Evolutionary conservation across 2,113 vertebrate species (phyloP).

Genomic region (Theristicus caerulescens): DNA sequence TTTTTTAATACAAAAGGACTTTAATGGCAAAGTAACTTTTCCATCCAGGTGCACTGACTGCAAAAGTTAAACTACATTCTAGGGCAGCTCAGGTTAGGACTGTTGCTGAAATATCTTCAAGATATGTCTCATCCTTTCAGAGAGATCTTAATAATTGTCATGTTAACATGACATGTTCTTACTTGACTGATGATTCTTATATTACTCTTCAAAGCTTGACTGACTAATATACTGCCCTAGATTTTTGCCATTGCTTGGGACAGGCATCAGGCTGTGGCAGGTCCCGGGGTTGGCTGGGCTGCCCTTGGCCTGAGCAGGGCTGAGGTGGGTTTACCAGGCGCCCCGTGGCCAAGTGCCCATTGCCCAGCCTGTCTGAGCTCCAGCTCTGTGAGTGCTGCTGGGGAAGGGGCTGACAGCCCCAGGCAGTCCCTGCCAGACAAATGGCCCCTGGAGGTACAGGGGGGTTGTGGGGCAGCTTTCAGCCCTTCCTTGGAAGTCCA

Average conservation of each 20-base stretch:
- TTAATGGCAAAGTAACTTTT: not conserved
- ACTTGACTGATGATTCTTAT: not conserved
- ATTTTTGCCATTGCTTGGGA: not conserved
- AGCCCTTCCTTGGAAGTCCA: not conserved
- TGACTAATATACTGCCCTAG: not conserved
- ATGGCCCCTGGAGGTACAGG: accelerated
- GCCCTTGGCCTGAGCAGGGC: accelerated
- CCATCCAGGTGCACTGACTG: not conserved
- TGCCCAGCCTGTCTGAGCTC: not conserved
- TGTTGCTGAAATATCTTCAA: not conserved
- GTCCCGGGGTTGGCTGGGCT: not conserved
- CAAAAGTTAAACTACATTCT: not conserved
- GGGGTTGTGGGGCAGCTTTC: not conserved
- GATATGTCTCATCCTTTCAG: not conserved
- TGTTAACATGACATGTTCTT: not conserved
- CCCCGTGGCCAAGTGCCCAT: not conserved
- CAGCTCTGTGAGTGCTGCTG: accelerated
- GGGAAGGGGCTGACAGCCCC: not conserved
- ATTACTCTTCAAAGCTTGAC: not conserved
- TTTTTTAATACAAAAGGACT: not conserved
- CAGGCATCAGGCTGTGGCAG: accelerated
- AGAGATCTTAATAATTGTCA: not conserved
- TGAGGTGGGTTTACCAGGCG: not conserved
- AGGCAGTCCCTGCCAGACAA: accelerated
- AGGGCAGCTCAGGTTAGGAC: not conserved